Conservation (phyloP, 2,888 invertebrate genomes). For the Troilus luridus region DNA sequence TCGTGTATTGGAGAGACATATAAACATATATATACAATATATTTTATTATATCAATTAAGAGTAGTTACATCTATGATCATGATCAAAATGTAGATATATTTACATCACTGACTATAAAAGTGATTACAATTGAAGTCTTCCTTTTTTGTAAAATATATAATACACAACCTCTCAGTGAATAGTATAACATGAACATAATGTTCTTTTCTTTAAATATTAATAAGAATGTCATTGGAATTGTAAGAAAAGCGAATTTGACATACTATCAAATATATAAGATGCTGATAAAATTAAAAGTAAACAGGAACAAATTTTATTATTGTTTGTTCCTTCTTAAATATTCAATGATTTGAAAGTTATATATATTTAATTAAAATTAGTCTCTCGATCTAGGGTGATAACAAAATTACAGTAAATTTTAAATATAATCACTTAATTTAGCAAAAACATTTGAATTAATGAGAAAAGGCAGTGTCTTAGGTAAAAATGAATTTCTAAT, state of each 20-base stretch:
- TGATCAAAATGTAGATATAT: conserved; percentile 40
- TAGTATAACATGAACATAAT: neutral
- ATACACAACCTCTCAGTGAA: conserved; percentile 33
- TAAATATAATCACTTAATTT: neutral
- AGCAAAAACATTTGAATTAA: neutral
- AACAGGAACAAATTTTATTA: neutral
- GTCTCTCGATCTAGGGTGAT: neutral
- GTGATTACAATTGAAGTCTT: conserved; percentile 60
- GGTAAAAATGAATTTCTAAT: too few relatives aligned
- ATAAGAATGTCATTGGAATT: neutral
- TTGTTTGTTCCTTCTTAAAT: neutral
- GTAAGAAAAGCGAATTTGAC: neutral
- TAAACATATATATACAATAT: conserved; percentile 53
- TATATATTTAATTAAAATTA: neutral
- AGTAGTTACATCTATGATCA: conserved; percentile 50
- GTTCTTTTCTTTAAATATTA: conserved; percentile 18
- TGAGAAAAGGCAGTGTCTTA: too few relatives aligned
- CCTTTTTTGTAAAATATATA: conserved; percentile 57
- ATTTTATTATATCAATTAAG: conserved; percentile 55
- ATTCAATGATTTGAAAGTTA: neutral
- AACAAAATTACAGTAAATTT: neutral
- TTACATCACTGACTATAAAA: conserved; percentile 51
- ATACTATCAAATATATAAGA: neutral
- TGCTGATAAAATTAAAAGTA: neutral
- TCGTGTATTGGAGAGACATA: conserved; percentile 19